Evolutionary conservation across 2,888 invertebrate species (phyloP), one percentile per base, ranked within the genome.

Genomic region (Ectemnius continuus): DNA sequence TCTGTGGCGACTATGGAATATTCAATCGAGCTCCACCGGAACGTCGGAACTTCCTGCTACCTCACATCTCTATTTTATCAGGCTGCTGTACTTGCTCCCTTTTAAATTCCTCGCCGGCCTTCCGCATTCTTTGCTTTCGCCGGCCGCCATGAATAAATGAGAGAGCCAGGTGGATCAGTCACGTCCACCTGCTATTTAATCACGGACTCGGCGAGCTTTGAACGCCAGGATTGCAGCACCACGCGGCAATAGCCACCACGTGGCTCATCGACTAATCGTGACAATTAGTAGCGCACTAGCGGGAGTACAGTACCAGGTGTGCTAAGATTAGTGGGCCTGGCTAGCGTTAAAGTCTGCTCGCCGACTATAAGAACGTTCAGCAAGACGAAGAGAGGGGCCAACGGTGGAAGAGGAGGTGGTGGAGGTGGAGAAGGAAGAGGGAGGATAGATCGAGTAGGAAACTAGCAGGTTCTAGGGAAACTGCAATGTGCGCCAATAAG

Each of bases 271-370:
- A 77, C 73, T 86, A 85, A 86, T 86, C 84, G 85, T 82, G 79
- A 48, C 48, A 23, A 81, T 81, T 78, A 74, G 79, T 75, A 64
- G 45, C 71, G 78, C 80, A 79, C 79, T 78, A 75, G 81, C 79
- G 72, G 78, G 75, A 45, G 75, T 64, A 65, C 81, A 61, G 60
- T 16, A 52, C n/a, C 85, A 86, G 85, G 85, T 87, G 85, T 72
- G 76, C 79, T 71, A 81, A 83, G 84, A 87, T 87, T 87, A 86
- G 83, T 84, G 69, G 78, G 75, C 63, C 73, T 72, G 67, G 61
- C 76, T 72, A 76, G 80, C 76, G 80, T 74, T 79, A 73, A 79
- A 84, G 79, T 76, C 69, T 70, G 65, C 45, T 46, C 64, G 36
- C 56, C 46, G 52, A 26, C 20, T 16, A 59, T 48, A 28, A 59